Base-by-base conservation (phyloP, 2,113 vertebrate genomes). In the Pionites leucogaster region DNA sequence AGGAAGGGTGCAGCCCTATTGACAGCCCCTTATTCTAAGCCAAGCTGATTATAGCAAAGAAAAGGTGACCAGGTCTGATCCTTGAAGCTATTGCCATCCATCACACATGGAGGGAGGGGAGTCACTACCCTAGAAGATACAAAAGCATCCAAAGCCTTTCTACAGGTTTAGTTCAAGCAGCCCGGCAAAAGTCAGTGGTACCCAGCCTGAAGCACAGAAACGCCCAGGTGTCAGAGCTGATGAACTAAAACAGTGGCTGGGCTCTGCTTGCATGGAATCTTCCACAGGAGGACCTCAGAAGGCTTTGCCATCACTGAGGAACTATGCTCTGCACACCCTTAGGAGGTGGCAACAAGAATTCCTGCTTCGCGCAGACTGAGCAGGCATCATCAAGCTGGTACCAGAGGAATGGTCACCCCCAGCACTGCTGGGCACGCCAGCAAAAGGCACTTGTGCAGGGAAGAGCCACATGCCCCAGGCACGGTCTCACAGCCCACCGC, bases 291-390 rank as follows among this genome's bases (percentile, higher is more conserved):
- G 27, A 83, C 68, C 53, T 88, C 49, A 50, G 69, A 72, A 74
- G 10, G 18, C 39, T 68, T 88, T 63, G 59, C 72, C 52, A 33
- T 65, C 65, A 82, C 23, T 0, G 0, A 62, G 44, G 62, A 68
- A 46, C 29, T 37, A 37, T 0, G 1, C 29, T 82, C 35, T 47
- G 15, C 17, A 17, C 24, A n/a, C 17, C 42, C 42, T 74, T 50
- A 41, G 50, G 71, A 82, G 42, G 42, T 1, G 11, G 39, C 52
- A 53, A 31, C 22, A 29, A 57, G 31, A 64, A 85, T 65, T 77
- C 29, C 67, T 50, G 44, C 52, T 90, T 87, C 47, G 39, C 0
- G 0, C 16, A 41, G 52, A 41, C 1, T 1, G 19, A 76, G 64
- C 23, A 83, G 59, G 31, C 53, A 62, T 69, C 27, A 80, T 35